These are phyloP conservation scores for Lithosia quadra DNA, from an alignment of 2,888 invertebrate species.

Conservation along the genomic window DNA sequence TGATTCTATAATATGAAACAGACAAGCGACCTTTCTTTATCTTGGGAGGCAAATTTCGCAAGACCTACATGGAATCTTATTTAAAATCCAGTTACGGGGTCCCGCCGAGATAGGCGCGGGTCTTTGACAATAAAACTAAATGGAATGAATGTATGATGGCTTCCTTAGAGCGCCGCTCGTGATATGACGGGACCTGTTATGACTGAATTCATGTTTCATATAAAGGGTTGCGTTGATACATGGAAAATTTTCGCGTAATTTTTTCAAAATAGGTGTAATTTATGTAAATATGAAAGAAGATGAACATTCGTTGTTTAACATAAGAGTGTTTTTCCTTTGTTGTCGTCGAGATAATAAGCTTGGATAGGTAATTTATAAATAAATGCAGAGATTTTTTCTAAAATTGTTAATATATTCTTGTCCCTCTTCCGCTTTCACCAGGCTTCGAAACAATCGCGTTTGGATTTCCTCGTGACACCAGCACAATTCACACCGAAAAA, in stretches of 20 bases:
- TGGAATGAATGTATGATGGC: constrained; percentile 85
- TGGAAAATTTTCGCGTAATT: constrained; percentile 64
- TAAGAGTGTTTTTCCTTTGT: constrained; percentile 54
- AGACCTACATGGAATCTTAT: constrained; percentile 82
- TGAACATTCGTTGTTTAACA: constrained; percentile 51
- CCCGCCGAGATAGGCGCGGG: constrained; percentile 83
- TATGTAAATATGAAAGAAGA: constrained; percentile 56
- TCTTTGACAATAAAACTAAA: constrained; percentile 86
- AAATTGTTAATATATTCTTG: constrained; percentile 66
- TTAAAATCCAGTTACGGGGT: constrained; percentile 85
- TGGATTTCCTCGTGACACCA: constrained; percentile 65
- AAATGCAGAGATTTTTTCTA: constrained; percentile 50
- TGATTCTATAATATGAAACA: constrained; percentile 79
- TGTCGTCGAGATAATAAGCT: constrained; percentile 28
- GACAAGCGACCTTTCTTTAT: constrained; percentile 85
- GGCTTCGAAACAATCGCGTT: constrained; percentile 58
- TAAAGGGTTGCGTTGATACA: constrained; percentile 74
- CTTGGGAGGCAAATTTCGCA: constrained; percentile 83
- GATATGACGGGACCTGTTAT: constrained; percentile 79
- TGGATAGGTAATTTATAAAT: constrained; percentile 27
- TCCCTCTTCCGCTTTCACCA: constrained; percentile 31
- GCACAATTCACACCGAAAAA: constrained; percentile 74
- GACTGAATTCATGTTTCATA: constrained; percentile 73
- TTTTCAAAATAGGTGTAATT: constrained; percentile 65
- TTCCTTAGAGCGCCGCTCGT: constrained; percentile 76